These are phyloP conservation scores for Epinephelus lanceolatus DNA, from an alignment of 2,113 vertebrate genomes.

Conservation along the genomic window DNA sequence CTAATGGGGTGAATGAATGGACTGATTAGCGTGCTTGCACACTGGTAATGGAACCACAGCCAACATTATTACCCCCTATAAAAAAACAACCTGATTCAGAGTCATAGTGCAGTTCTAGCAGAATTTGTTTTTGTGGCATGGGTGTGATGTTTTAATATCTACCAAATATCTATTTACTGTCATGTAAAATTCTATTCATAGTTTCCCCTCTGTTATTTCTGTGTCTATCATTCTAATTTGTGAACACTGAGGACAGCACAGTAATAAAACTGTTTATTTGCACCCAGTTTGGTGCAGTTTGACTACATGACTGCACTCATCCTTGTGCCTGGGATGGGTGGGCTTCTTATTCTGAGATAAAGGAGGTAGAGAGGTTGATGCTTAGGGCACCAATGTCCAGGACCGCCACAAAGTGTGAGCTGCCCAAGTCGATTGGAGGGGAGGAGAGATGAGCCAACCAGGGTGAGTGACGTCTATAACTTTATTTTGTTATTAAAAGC, in stretches of 20 bases:
- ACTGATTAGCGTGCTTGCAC: slow-evolving; percentile 45
- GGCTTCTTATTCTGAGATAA: too few relatives aligned
- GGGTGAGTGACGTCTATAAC: slow-evolving; percentile 8
- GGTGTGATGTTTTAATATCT: too few relatives aligned
- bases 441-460: not conserved
- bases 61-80: slow-evolving; percentile 13
- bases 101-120: not conserved
- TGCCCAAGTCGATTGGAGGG: too few relatives aligned
- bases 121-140: not conserved
- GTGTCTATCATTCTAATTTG: not conserved
- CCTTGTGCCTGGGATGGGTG: too few relatives aligned
- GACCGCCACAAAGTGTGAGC: not conserved
- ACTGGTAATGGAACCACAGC: slow-evolving; percentile 16
- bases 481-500: too few relatives aligned
- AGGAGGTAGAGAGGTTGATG: not conserved
- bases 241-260: not conserved
- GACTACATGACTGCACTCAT: not conserved
- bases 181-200: too few relatives aligned
- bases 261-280: not conserved
- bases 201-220: not conserved
- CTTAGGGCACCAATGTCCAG: not conserved
- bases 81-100: not conserved
- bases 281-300: not conserved
- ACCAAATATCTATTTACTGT: too few relatives aligned
- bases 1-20: slow-evolving; percentile 48